These are phyloP conservation scores for Sebastes reedi DNA, from an alignment of 2,797 vertebrate species.

Conservation along the genomic window DNA sequence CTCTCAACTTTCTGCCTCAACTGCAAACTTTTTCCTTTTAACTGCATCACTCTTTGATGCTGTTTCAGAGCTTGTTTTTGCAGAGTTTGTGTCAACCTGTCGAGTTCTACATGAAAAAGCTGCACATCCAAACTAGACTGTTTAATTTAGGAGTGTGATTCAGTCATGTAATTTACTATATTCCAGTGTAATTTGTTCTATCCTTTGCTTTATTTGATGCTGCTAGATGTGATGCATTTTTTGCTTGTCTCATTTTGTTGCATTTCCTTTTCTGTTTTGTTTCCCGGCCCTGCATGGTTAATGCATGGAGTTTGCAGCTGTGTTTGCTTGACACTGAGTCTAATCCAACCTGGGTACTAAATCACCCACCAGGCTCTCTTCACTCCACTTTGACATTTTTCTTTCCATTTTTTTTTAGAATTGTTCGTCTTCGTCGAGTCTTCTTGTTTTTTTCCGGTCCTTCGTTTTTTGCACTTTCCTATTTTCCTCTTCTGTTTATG, in stretches of 20 bases:
- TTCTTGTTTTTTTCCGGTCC: slow-evolving; percentile 3
- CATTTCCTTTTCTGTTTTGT: not conserved
- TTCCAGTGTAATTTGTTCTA: not conserved
- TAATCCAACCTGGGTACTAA: slow-evolving; percentile 42
- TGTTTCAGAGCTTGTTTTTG: slow-evolving; percentile 3
- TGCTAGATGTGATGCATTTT: not conserved
- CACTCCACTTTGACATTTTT: slow-evolving; percentile 15
- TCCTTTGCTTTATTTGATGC: not conserved
- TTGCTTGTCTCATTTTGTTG: not conserved
- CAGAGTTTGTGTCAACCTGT: slow-evolving; percentile 17
- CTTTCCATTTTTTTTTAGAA: slow-evolving; percentile 23
- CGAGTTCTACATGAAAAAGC: not conserved
- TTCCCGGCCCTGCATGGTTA: slow-evolving; percentile 44
- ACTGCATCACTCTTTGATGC: not conserved
- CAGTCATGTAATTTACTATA: not conserved
- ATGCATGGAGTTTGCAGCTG: slow-evolving; percentile 47
- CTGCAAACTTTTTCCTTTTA: not conserved
- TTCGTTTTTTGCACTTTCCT: slow-evolving; percentile 7
- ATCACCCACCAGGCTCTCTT: slow-evolving; percentile 21
- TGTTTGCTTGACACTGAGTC: slow-evolving; percentile 53
- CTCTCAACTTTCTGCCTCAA: not conserved
- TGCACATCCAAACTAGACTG: not conserved
- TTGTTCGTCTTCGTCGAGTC: not conserved
- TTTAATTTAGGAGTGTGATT: not conserved
- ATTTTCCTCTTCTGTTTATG: slow-evolving; percentile 31